phyloP scores from a whole-genome alignment of 2,888 invertebrate species.

The Orthonevra nobilis region DNA sequence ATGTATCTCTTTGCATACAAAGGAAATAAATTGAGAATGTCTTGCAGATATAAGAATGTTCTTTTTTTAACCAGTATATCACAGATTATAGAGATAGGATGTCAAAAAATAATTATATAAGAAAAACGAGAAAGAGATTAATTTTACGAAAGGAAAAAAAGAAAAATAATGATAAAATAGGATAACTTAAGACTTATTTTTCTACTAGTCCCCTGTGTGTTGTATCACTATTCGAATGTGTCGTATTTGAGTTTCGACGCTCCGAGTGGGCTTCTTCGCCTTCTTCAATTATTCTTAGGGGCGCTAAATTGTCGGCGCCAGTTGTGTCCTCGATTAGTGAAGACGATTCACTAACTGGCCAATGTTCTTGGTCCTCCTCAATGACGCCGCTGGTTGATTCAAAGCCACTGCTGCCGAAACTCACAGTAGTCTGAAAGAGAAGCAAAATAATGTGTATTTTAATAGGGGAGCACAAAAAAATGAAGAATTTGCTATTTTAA shows the following conservation, averaged over 20 bases:
- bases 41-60: too few species aligned
- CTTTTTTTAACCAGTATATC: constrained; percentile 43
- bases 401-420: constrained; percentile 73
- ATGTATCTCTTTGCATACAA: background rate
- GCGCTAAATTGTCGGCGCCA: constrained; percentile 43
- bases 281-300: constrained; percentile 54
- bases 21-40: background rate
- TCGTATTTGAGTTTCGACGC: constrained; percentile 22
- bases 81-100: constrained; percentile 44
- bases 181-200: background rate
- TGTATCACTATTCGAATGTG: background rate
- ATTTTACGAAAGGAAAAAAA: too few species aligned
- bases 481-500: too few species aligned
- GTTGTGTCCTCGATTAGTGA: constrained; percentile 29
- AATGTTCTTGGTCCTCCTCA: constrained; percentile 34
- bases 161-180: constrained; percentile 49
- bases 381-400: constrained; percentile 63
- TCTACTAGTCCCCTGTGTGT: constrained; percentile 28
- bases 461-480: too few species aligned
- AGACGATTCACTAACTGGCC: constrained; percentile 15
- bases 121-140: constrained; percentile 2
- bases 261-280: constrained; percentile 17
- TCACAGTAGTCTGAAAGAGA: constrained; percentile 74
- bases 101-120: constrained; percentile 4
- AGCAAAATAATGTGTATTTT: too few species aligned